phyloP scores from a whole-genome alignment of 2,888 invertebrate species.

The Brachycybe producta region DNA sequence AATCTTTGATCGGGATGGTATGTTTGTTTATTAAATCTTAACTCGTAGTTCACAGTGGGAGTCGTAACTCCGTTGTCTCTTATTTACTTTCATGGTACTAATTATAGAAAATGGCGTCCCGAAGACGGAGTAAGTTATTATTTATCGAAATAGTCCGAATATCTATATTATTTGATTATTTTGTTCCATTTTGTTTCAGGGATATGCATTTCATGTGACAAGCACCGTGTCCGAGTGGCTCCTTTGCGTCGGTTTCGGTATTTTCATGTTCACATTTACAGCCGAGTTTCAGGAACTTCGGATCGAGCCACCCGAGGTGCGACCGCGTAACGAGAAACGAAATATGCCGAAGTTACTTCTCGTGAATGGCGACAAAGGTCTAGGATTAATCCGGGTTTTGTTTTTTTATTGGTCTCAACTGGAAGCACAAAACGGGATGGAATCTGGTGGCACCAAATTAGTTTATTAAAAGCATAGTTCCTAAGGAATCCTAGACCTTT shows the following conservation, averaged over 20 bases:
- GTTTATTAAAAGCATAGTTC: too few species aligned
- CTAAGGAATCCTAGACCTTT: too few species aligned
- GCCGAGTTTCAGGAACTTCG: constrained; percentile 24
- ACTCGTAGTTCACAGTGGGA: too few species aligned
- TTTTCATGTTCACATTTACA: constrained; percentile 38
- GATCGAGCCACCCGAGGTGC: constrained; percentile 13
- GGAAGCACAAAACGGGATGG: too few species aligned
- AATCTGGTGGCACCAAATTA: too few species aligned
- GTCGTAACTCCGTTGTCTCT: neutral
- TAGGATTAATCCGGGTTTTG: too few species aligned
- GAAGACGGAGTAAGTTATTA: constrained; percentile 6
- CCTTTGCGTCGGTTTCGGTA: constrained; percentile 18
- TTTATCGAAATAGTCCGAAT: neutral
- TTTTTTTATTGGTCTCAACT: too few species aligned
- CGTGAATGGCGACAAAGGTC: too few species aligned
- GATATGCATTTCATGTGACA: constrained; percentile 1
- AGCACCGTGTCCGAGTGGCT: constrained; percentile 4
- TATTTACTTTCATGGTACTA: neutral
- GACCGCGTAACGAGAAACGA: neutral
- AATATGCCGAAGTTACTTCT: too few species aligned
- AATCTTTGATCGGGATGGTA: too few species aligned
- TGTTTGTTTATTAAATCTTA: too few species aligned
- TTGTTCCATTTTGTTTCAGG: neutral
- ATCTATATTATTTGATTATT: neutral
- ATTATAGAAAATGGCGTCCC: neutral